Base-by-base conservation (phyloP, 2,797 vertebrate species). In the Anguilla pacifica region DNA sequence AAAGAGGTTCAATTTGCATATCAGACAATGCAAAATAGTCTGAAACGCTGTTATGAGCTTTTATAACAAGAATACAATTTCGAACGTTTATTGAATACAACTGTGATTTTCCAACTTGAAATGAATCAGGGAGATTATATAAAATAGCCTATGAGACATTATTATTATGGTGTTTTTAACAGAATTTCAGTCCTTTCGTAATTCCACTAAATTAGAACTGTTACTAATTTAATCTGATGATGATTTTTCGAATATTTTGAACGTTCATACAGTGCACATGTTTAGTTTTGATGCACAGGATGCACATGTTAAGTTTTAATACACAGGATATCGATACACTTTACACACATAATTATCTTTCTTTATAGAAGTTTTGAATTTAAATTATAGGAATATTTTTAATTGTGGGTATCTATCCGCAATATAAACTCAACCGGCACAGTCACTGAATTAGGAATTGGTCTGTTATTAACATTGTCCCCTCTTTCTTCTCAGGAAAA, bases 401-500 rank as follows among this genome's bases (percentile, higher is more conserved):
- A 25, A 43, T 35, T 49, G 19, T 22, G n/a, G 13, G 3, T 43
- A 53, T 1, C 28, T 81, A 88, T 88, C 72, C 39, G 59, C n/a
- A 64, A 79, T 67, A 83, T 9, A 81, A 49, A 53, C 15, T 57
- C 3, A 57, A 39, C 5, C 3, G 2, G 35, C 13, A 70, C n/a
- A n/a, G 3, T 77, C 0, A 19, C 39, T 77, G 39, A 17, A 77
- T 77, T 39, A 77, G 11, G 28, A 35, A 77, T 39, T 39, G 13
- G 28, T 19, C 51, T 22, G 17, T 10, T 51, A 55, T 57, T 43
- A 85, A 83, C 35, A 7, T 17, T 31, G 85, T 82, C 51, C 43
- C 81, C 19, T 57, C 25, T 61, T 82, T 61, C 19, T 59, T 81
- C 35, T 46, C 49, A 99, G 98, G 98, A 89, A 99, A 99, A 96